These are phyloP conservation scores for Cephalopachus bancanus DNA, from an alignment of 2,797 vertebrate species.

Conservation along the genomic window DNA sequence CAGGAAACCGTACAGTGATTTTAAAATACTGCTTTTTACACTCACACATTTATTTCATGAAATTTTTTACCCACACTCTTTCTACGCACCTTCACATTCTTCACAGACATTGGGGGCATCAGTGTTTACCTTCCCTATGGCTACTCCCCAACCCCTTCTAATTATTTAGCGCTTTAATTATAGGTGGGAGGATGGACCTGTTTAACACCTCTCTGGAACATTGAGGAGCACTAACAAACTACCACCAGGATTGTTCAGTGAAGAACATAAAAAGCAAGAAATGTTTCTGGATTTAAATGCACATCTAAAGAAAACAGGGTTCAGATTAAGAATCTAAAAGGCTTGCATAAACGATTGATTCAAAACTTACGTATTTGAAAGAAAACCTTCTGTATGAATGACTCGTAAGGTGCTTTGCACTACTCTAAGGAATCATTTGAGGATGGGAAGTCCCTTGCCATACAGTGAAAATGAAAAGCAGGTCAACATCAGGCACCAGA, in stretches of 20 bases:
- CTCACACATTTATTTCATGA: background rate
- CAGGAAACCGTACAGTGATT: constrained; percentile 12
- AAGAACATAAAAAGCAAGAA: background rate
- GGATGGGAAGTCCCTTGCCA: background rate
- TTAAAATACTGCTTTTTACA: background rate
- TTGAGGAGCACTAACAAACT: background rate
- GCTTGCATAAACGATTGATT: background rate
- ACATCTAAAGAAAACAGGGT: background rate
- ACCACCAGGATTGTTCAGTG: background rate
- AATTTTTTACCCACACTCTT: background rate
- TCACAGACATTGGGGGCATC: background rate
- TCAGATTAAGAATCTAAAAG: background rate
- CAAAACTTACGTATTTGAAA: constrained; percentile 16
- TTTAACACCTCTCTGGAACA: background rate
- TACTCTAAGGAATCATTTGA: background rate
- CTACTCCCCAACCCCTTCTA: background rate
- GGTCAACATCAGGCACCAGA: background rate
- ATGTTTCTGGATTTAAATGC: background rate
- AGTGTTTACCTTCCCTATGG: background rate
- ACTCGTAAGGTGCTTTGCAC: background rate
- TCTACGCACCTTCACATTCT: background rate
- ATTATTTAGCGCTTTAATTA: constrained; percentile 4
- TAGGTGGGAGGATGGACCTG: background rate
- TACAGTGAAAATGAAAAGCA: background rate
- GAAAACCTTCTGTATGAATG: background rate